Base-by-base conservation (phyloP, 2,888 invertebrate species). In the Ochropleura leucogaster region DNA sequence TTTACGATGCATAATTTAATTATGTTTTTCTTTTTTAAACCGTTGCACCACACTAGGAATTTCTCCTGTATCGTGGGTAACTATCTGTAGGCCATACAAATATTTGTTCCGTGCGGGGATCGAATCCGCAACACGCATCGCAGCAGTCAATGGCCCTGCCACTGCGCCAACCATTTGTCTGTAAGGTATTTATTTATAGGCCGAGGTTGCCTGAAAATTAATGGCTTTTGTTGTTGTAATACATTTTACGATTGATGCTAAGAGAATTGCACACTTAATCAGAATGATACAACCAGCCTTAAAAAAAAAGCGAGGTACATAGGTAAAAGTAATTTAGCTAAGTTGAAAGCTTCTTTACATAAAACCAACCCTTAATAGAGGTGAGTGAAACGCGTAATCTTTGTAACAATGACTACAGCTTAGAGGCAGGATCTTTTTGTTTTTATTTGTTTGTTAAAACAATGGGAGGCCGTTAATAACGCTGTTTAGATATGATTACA, bases 311-410 rank as follows among this genome's bases (percentile, higher is more conserved):
- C 30, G 57, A 16, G 30, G 12, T n/a, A 18, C 30, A 30, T 30
- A 1, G 40, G 46, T 10, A 47, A 83, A 80, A 59, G 30, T 70
- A 70, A 80, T 81, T 79, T 69, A 67, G 42, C 46, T 68, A 74
- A 80, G 60, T 84, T 68, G 55, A 42, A 55, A 57, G 67, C 55
- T 68, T 57, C 64, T 64, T 84, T 84, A 51, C 60, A 68, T 59
- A 74, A 80, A 67, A 64, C 66, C 67, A 85, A 55, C 46, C 68
- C 62, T 9, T 65, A 74, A 74, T 69, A 64, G 73, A 84, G 73
- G 84, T 76, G 77, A 84, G 66, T 86, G 71, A 92, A 91, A 91
- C 87, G 86, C 89, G 89, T 93, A 93, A 93, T 93, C 93, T 92
- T 86, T 89, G 85, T 83, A 89, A 90, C 91, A 90, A 90, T 89